Evolutionary conservation across 2,888 invertebrate species (phyloP), one percentile per base, ranked within the genome.

Genomic region (Trachelus tabidus): DNA sequence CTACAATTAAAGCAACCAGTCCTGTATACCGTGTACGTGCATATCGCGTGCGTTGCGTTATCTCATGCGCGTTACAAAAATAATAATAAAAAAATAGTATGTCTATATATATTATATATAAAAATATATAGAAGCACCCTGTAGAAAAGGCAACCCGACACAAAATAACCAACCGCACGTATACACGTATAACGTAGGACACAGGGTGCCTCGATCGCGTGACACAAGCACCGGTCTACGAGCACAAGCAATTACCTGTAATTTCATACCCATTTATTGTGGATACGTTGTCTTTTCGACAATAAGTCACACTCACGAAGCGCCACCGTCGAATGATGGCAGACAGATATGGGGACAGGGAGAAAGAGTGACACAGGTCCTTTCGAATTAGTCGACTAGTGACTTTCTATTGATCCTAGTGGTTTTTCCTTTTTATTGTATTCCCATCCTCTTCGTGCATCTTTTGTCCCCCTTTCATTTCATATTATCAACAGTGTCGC

Each of bases 241-340:
- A 84, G 81, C 85, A 83, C 85, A 77, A 79, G 83, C 86, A 85
- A 85, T 87, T 84, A 86, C 83, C 81, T 81, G 83, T 85, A 85
- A 86, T 87, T 87, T 86, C 84, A 84, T 84, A 83, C 85, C 85
- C 86, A 83, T 88, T 88, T 87, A 86, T 84, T 85, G 81, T 80
- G 80, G 82, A 82, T 84, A 84, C 80, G 83, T 84, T 81, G 84
- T 81, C 83, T 56, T 85, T 85, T 83, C 75, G 78, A 80, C 80
- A 80, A 76, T 82, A 82, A 82, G 82, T 83, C 83, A 84, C 84
- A 84, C 83, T 80, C 80, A 35, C 71, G 33, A 34, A 71, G 74
- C 37, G 74, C 31, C 34, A 30, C 35, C 56, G 56, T 56, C 23
- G 34, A 74, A 33, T 4, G 74, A 74, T 35, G 74, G 35, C 33